phyloP scores from a whole-genome alignment of 1,140 invertebrate genomes.

The Lamellibrachia luymesi region DNA sequence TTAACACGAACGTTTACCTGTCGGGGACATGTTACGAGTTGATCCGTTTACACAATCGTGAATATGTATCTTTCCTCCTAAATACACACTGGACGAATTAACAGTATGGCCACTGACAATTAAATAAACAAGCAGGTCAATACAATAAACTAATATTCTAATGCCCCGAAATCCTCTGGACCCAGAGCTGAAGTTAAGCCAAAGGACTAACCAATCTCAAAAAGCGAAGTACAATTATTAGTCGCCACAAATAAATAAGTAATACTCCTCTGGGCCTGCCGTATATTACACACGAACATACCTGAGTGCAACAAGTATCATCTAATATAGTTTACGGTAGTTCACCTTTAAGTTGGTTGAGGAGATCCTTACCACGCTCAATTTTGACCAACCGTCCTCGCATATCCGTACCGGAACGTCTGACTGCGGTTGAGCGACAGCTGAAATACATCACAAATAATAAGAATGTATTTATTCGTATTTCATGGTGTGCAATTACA shows the following conservation, averaged over 20 bases:
- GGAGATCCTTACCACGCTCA: not conserved
- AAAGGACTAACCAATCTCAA: not conserved
- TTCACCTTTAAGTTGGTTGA: not conserved
- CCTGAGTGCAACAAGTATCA: not conserved
- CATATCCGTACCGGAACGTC: not conserved
- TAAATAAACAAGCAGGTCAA: not conserved
- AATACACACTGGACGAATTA: not conserved
- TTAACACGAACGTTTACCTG: too few relatives aligned
- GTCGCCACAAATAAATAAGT: not conserved
- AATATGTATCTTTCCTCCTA: not conserved
- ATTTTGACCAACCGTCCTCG: not conserved
- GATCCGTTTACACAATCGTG: too few relatives aligned
- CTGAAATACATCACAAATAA: not conserved
- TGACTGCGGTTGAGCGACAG: not conserved
- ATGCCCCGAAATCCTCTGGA: too few relatives aligned
- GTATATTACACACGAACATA: not conserved
- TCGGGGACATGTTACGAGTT: too few relatives aligned
- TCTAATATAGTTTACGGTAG: not conserved
- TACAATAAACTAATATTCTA: too few relatives aligned
- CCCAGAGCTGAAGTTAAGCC: not conserved
- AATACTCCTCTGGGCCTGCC: not conserved
- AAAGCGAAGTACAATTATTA: not conserved
- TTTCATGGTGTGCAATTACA: too few relatives aligned
- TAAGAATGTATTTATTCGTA: too few relatives aligned
- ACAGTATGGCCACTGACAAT: not conserved